phyloP scores from a whole-genome alignment of 2,888 invertebrate genomes.

The Gerosis bhagava region DNA sequence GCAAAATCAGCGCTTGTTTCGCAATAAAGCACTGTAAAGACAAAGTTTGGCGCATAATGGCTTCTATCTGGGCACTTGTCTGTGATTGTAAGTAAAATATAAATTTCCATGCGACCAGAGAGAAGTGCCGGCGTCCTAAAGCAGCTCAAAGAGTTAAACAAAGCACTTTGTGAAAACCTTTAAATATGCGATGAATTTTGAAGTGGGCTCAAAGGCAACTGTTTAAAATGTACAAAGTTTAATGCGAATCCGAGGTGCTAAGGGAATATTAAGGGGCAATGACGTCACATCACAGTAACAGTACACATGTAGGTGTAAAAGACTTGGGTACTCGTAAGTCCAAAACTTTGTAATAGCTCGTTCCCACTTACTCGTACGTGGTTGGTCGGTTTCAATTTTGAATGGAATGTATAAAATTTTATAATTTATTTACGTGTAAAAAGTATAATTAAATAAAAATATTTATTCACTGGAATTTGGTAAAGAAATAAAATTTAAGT shows the following conservation, averaged over 20 bases:
- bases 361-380: too few species aligned
- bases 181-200: slow-evolving; percentile 73
- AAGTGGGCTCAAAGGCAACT: slow-evolving; percentile 63
- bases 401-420: too few species aligned
- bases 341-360: slow-evolving; percentile 16
- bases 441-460: too few species aligned
- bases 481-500: too few species aligned
- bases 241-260: slow-evolving; percentile 63
- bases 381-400: too few species aligned
- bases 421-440: too few species aligned
- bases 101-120: slow-evolving; percentile 45
- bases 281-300: slow-evolving; percentile 45
- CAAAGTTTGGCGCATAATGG: slow-evolving; percentile 1
- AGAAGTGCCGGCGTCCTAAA: slow-evolving; percentile 45
- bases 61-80: slow-evolving; percentile 12
- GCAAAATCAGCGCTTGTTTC: slow-evolving; percentile 7
- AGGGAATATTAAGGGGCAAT: slow-evolving; percentile 67
- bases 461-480: too few species aligned
- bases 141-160: slow-evolving; percentile 65
- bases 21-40: slow-evolving; percentile 4
- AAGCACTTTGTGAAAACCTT: slow-evolving; percentile 64
- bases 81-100: slow-evolving; percentile 34
- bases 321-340: slow-evolving; percentile 6
- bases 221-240: slow-evolving; percentile 75
- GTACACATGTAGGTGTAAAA: slow-evolving; percentile 32